Evolutionary conservation across 1,140 invertebrate species (phyloP).

Genomic region (Drosophila mojavensis): DNA sequence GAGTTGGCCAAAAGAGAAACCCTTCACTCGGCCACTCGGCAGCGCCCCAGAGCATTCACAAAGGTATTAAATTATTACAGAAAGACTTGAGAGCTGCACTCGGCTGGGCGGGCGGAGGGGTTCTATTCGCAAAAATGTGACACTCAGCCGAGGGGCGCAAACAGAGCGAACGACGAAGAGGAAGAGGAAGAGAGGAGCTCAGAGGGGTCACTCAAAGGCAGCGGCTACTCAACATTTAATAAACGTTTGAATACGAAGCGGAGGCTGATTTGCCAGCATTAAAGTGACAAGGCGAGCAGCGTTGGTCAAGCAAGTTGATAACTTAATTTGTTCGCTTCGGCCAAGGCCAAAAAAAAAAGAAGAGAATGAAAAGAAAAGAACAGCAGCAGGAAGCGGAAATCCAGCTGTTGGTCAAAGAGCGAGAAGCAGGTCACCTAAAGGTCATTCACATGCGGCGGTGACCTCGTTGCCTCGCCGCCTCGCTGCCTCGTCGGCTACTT

Average conservation of each 20-base stretch:
- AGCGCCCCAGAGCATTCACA: slow-evolving; percentile 38
- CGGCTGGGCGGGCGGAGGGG: neutral
- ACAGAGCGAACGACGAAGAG: slow-evolving; percentile 1
- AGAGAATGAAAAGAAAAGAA: too few relatives aligned
- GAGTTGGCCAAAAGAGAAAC: slow-evolving; percentile 26
- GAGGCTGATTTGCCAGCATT: slow-evolving; percentile 17
- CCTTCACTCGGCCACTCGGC: slow-evolving; percentile 35
- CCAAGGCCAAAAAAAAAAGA: slow-evolving; percentile 57
- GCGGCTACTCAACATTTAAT: slow-evolving; percentile 39
- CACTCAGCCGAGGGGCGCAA: slow-evolving; percentile 47
- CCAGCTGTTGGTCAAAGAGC: slow-evolving; percentile 26
- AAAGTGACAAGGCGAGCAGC: slow-evolving; percentile 30
- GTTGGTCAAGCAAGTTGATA: slow-evolving; percentile 57
- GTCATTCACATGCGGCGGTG: slow-evolving; percentile 75
- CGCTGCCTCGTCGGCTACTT: slow-evolving; percentile 55
- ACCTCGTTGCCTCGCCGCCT: slow-evolving; percentile 47
- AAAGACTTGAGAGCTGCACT: slow-evolving; percentile 49
- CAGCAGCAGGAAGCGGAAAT: slow-evolving; percentile 22
- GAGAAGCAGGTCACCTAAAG: slow-evolving; percentile 74
- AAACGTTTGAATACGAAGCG: slow-evolving; percentile 41
- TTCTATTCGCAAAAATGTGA: slow-evolving; percentile 42
- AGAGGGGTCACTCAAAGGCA: slow-evolving; percentile 5
- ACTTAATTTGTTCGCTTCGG: slow-evolving; percentile 51
- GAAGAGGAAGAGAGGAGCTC: neutral
- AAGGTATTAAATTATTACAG: slow-evolving; percentile 70